Conservation (phyloP, 2,113 vertebrate genomes). For the Piprites chloris region DNA sequence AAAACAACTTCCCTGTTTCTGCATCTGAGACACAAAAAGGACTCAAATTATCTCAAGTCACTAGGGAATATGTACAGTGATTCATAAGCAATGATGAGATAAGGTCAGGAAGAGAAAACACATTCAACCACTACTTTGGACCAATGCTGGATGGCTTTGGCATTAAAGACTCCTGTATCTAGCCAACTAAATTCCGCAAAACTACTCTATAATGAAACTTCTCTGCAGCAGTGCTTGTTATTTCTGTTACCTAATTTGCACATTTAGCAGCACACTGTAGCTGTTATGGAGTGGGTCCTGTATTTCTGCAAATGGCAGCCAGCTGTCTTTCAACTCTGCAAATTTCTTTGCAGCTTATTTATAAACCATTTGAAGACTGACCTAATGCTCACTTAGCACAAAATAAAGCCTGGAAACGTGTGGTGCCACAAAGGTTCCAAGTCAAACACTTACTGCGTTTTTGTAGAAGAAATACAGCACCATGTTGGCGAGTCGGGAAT, state of each 20-base stretch:
- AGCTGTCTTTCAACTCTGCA: conserved; percentile 58
- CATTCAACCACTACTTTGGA: not conserved
- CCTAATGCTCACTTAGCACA: conserved; percentile 43
- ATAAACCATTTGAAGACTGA: conserved; percentile 42
- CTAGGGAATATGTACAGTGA: not conserved
- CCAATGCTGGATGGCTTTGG: not conserved
- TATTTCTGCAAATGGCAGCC: conserved; percentile 60
- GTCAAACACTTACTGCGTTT: conserved; percentile 86
- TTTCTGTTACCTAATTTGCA: conserved; percentile 47
- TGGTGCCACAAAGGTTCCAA: conserved; percentile 20
- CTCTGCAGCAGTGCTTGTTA: conserved; percentile 36
- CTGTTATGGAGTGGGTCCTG: conserved; percentile 10
- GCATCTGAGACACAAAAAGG: not conserved
- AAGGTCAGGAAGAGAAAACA: not conserved
- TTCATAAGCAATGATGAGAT: not conserved
- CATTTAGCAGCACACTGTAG: conserved; percentile 18
- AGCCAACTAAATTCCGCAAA: not conserved
- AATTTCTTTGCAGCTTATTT: conserved; percentile 50
- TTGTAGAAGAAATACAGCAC: conserved; percentile 99
- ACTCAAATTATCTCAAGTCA: not conserved
- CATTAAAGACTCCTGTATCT: not conserved
- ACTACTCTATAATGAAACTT: not conserved
- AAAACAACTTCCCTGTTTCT: not conserved
- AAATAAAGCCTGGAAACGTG: conserved; percentile 45
- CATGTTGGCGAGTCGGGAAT: conserved; percentile 96